Evolutionary conservation across 2,888 invertebrate species (phyloP).

Genomic region (Lepidocyrtinus sp.): DNA sequence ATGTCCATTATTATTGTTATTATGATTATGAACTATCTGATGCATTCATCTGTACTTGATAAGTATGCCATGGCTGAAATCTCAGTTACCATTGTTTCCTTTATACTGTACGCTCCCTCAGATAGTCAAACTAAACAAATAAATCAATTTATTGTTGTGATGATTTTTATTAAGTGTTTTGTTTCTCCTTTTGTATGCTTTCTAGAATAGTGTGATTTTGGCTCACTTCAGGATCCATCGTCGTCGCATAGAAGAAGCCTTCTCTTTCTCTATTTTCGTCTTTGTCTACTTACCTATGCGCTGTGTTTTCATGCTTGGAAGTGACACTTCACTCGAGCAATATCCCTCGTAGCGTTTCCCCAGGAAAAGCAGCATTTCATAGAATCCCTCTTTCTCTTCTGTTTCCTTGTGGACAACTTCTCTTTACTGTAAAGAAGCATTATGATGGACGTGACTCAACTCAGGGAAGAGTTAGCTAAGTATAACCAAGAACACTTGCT

Average conservation of each 20-base stretch:
- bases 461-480: conserved; percentile 75
- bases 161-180: too few species aligned
- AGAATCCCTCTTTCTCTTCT: not conserved
- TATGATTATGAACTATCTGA: not conserved
- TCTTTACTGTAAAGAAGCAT: not conserved
- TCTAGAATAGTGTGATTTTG: not conserved
- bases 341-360: too few species aligned
- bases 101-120: too few species aligned
- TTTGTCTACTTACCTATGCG: too few species aligned
- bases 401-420: not conserved
- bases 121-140: too few species aligned
- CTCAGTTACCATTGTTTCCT: not conserved
- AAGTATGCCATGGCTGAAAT: not conserved
- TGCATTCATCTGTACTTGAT: conserved; percentile 3
- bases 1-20: not conserved
- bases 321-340: too few species aligned
- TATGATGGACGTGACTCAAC: conserved; percentile 74
- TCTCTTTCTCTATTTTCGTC: not conserved
- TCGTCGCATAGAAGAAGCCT: not conserved
- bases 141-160: too few species aligned
- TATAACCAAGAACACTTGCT: conserved; percentile 87
- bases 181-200: not conserved
- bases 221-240: not conserved
- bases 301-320: too few species aligned
- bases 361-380: too few species aligned